Base-by-base conservation (phyloP, 2,113 vertebrate species). In the Gila orcuttii region DNA sequence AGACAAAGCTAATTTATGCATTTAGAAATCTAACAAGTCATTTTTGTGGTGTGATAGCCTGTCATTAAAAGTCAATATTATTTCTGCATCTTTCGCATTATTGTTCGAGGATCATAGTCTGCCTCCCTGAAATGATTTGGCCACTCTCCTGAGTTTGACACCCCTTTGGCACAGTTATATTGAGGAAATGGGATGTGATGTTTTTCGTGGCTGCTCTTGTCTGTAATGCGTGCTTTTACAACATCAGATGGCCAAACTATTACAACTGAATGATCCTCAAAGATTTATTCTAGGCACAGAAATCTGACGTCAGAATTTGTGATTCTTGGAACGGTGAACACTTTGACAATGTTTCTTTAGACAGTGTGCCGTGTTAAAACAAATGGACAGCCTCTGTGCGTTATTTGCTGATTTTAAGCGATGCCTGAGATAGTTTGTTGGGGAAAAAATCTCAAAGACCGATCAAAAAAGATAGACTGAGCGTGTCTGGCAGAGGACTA, bases 241-340 rank as follows among this genome's bases (percentile, higher is more conserved):
- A 19, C 73, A 57, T 79, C 52, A 80, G 62, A 85, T 71, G 47
- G 64, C 75, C 84, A 71, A 19, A 60, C n/a, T 33, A 55, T 86
- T 42, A 55, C 55, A 66, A 81, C 2, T 5, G 12, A 91, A 91
- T 87, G 9, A 31, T 91, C 77, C 19, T 80, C 57, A 84, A 76
- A 83, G 85, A 86, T 83, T 66, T 78, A 71, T 77, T 83, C 45
- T 78, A 82, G 73, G 75, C 68, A 80, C 86, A 78, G 55, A 86
- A 87, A 86, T 86, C 73, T 85, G 50, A 85, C 78, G 71, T 60
- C 36, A 86, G 39, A 84, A 75, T 85, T 75, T 90, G 87, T 91
- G 71, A 85, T 87, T 85, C 33, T 90, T 91, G 87, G 88, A 89
- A 69, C 2, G 7, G n/a, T 23, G 19, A 81, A 59, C 52, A 19